A percentile compares a stretch with the other conserved stretches of the same genome.
These are phyloP conservation scores for Drosophila mojavensis DNA, from an alignment of 1,140 invertebrate genomes.

Conservation along the genomic window DNA sequence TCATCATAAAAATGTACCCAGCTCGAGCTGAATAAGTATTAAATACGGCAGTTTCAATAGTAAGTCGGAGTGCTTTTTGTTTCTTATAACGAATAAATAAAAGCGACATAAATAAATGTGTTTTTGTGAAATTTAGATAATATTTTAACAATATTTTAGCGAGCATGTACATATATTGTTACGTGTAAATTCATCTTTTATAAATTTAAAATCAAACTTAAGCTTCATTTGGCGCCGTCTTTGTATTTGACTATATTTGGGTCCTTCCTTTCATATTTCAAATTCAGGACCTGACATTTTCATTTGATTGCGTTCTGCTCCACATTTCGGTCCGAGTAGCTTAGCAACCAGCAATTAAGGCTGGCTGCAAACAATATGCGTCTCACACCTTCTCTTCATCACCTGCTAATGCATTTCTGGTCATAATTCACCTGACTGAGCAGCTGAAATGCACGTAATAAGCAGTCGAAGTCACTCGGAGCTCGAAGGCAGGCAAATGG, in stretches of 20 bases:
- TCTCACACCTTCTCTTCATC: background rate
- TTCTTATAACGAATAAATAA: background rate
- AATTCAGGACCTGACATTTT: conserved; percentile 12
- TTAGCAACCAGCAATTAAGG: conserved; percentile 22
- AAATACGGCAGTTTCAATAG: background rate
- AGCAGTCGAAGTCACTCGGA: conserved; percentile 32
- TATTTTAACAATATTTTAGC: no score
- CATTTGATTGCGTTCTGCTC: background rate
- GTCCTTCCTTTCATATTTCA: background rate
- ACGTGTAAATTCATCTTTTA: no score
- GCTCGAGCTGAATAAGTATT: background rate
- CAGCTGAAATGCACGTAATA: conserved; percentile 59
- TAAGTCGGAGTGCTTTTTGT: background rate
- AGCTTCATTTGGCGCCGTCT: background rate
- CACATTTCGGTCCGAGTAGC: background rate
- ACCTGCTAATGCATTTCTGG: background rate
- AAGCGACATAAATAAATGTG: no score
- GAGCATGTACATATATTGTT: no score
- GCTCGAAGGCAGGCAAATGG: conserved; percentile 26
- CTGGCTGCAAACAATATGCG: background rate
- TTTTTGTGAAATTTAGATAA: no score
- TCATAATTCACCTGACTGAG: conserved; percentile 47
- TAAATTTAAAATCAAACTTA: background rate
- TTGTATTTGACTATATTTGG: background rate
- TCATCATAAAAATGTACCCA: conserved; percentile 1